Base-by-base conservation (phyloP, 2,113 vertebrate genomes). In the Cinclus cinclus region DNA sequence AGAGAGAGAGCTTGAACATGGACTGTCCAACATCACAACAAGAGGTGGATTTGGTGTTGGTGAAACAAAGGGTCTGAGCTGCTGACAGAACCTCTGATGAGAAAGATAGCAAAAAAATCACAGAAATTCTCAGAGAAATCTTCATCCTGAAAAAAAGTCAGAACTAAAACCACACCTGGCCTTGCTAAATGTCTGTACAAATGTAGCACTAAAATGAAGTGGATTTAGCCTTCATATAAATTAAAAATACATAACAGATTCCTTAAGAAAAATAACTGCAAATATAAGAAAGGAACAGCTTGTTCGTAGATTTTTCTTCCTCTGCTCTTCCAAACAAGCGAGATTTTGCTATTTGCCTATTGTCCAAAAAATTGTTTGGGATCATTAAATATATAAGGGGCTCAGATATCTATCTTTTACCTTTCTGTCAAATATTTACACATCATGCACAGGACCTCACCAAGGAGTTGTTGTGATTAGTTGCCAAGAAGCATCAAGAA, bases 361-460 rank as follows among this genome's bases (percentile, higher is more conserved):
- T 97, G 97, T 97, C 94, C 97, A 91, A 93, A 87, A 70, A 91
- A 37, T 67, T 67, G 77, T 78, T 92, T 92, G 90, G 83, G 74
- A 94, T 97, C 94, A 96, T 98, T 98, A 95, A 97, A 96, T 96
- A 75, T 76, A 71, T 89, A 96, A 97, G 71, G 94, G 89, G 75
- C 78, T 98, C 87, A 95, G 83, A 98, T 96, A 97, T 92, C 97
- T 97, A 83, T 97, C 97, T 98, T 97, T 98, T 97, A 97, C 94
- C 96, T 97, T 98, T 91, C 92, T 98, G 96, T 98, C 97, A 98
- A 98, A 98, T 98, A 98, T 98, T 98, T 98, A 98, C 97, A 94
- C 96, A 91, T 98, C 96, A 96, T 76, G 89, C 92, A 75, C 59
- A 96, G 65, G 96, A 94, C 95, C 95, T 97, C 97, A 92, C 97